phyloP scores from a whole-genome alignment of 53 echinoderm and acorn worm species.

The Apostichopus leukothele region DNA sequence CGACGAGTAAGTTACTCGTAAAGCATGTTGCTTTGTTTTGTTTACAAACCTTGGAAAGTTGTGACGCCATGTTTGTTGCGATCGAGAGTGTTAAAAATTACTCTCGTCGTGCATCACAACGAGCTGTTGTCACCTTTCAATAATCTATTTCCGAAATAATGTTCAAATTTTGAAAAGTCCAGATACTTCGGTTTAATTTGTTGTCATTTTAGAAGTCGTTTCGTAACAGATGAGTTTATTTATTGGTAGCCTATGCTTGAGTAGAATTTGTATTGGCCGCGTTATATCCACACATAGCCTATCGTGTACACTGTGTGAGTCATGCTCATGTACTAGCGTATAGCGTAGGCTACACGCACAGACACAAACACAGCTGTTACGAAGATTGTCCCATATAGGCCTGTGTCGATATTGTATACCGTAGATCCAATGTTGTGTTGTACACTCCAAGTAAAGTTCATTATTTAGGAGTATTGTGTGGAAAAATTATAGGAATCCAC shows the following conservation, averaged over 20 bases:
- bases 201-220: background rate
- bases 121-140: constrained; percentile 11
- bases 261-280: constrained; percentile 32
- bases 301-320: constrained; percentile 8
- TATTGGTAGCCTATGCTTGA: background rate
- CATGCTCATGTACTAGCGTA: background rate
- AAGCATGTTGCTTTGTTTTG: constrained; percentile 55
- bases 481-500: too few species aligned
- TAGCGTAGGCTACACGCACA: background rate
- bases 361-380: constrained; percentile 1
- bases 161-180: background rate
- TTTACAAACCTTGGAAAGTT: constrained; percentile 63
- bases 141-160: background rate
- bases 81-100: constrained; percentile 51
- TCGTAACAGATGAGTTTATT: background rate
- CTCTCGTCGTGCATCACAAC: constrained; percentile 13
- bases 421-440: background rate
- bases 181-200: background rate
- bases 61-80: constrained; percentile 68
- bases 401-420: background rate
- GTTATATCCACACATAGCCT: background rate
- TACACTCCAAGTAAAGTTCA: background rate
- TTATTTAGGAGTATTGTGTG: background rate
- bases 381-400: background rate
- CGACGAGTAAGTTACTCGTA: constrained; percentile 89